Evolutionary conservation across 2,888 invertebrate species (phyloP).

Genomic region (Latheticus oryzae): DNA sequence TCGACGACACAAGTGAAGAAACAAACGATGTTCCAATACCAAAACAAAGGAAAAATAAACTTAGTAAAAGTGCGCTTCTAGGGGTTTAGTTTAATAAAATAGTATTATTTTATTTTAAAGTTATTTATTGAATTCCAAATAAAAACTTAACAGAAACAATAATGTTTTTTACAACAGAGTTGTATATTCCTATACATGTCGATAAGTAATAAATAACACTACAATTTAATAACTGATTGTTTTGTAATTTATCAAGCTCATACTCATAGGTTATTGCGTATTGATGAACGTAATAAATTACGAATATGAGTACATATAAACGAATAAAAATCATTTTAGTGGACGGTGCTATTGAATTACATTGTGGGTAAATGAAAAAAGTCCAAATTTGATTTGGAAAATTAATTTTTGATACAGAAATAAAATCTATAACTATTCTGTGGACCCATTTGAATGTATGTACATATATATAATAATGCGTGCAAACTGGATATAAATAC

Average conservation of each 20-base stretch:
- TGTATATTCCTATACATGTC: constrained; percentile 23
- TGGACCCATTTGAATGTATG: constrained; percentile 40
- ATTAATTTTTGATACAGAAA: constrained; percentile 16
- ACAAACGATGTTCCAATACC: constrained; percentile 28
- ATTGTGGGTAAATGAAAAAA: constrained; percentile 29
- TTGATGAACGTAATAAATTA: too few relatives aligned
- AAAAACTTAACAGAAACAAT: constrained; percentile 43
- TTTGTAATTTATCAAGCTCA: constrained; percentile 11
- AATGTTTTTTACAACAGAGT: too few relatives aligned
- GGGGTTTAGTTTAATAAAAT: constrained; percentile 18
- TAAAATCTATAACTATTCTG: constrained; percentile 28
- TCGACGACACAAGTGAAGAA: constrained; percentile 32
- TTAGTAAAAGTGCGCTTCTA: constrained; percentile 39
- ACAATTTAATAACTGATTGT: constrained; percentile 14
- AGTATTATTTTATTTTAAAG: constrained; percentile 19
- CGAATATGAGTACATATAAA: constrained; percentile 7
- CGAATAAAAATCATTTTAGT: constrained; percentile 33
- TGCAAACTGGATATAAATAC: constrained; percentile 41
- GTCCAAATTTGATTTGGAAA: constrained; percentile 26
- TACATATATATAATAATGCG: constrained; percentile 36
- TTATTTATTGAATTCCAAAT: constrained; percentile 38
- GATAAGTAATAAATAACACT: constrained; percentile 28
- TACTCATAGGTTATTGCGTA: too few relatives aligned
- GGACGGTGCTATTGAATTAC: constrained; percentile 35
- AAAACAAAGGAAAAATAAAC: constrained; percentile 40